phyloP scores from a whole-genome alignment of 2,797 vertebrate genomes.

The Rhynchonycteris naso region DNA sequence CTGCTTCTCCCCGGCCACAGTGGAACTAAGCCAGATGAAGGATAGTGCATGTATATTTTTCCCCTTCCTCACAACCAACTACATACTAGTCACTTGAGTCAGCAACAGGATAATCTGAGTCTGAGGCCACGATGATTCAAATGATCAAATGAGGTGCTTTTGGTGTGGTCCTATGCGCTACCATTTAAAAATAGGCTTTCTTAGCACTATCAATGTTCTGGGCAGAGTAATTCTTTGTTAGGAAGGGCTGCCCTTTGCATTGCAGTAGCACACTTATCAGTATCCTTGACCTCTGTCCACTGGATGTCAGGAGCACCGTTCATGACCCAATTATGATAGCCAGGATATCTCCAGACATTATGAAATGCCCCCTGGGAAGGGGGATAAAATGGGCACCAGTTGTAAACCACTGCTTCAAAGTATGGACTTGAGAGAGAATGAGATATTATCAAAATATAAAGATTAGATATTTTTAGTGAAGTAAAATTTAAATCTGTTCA shows the following conservation, averaged over 20 bases:
- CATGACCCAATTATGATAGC: neutral
- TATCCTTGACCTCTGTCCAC: neutral
- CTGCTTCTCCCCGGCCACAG: neutral
- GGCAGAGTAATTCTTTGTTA: neutral
- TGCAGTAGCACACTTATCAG: fast-evolving
- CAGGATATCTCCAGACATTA: neutral
- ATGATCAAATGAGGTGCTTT: neutral
- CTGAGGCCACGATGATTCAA: neutral
- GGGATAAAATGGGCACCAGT: neutral
- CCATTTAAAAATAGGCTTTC: neutral
- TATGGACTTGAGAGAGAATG: neutral
- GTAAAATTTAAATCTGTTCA: neutral
- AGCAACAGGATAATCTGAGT: neutral
- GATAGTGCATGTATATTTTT: neutral
- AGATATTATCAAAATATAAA: neutral
- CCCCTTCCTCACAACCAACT: neutral
- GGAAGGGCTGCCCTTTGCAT: neutral
- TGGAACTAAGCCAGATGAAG: neutral
- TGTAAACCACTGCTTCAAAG: neutral
- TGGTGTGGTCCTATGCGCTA: too few species aligned
- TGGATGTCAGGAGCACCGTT: neutral
- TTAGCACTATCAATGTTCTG: neutral
- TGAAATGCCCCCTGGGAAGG: neutral
- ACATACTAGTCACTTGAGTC: neutral
- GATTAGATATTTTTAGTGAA: neutral